These are phyloP conservation scores for Volucella bombylans DNA, from an alignment of 2,888 invertebrate species.

Conservation along the genomic window DNA sequence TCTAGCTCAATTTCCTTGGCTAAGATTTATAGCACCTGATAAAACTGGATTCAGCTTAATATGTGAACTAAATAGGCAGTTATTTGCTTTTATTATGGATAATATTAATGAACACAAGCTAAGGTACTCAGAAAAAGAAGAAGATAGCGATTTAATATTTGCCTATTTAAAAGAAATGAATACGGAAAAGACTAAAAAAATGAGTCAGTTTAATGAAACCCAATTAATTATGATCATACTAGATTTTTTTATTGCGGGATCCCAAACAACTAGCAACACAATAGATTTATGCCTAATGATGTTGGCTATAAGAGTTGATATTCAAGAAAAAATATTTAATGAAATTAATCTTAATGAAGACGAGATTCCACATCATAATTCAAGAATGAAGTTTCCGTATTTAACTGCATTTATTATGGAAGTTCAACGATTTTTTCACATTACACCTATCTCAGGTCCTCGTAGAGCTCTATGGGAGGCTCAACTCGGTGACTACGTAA, in stretches of 20 bases:
- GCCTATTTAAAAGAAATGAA: constrained; percentile 86
- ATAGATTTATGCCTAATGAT: constrained; percentile 85
- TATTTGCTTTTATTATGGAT: constrained; percentile 84
- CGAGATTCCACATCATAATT: constrained; percentile 77
- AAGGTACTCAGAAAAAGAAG: constrained; percentile 82
- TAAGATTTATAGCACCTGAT: constrained; percentile 85
- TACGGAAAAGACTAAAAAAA: constrained; percentile 34
- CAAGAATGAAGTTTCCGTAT: constrained; percentile 83
- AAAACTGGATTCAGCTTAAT: constrained; percentile 86
- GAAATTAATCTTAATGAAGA: constrained; percentile 83
- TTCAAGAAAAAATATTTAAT: constrained; percentile 84
- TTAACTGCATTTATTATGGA: constrained; percentile 85
- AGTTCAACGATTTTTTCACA: constrained; percentile 84
- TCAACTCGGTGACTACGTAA: constrained; percentile 83
- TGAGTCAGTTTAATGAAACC: constrained; percentile 84
- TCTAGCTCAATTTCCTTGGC: constrained; percentile 86
- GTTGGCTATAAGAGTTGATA: constrained; percentile 84
- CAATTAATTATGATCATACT: constrained; percentile 86
- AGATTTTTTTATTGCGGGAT: constrained; percentile 88
- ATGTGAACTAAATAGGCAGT: constrained; percentile 83
- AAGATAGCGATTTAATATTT: constrained; percentile 85
- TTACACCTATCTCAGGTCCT: constrained; percentile 84
- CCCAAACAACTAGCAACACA: constrained; percentile 86
- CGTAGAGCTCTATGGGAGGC: constrained; percentile 84
- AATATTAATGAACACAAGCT: constrained; percentile 84